phyloP scores from a whole-genome alignment of 1,140 invertebrate genomes.

The Coptotermes formosanus region DNA sequence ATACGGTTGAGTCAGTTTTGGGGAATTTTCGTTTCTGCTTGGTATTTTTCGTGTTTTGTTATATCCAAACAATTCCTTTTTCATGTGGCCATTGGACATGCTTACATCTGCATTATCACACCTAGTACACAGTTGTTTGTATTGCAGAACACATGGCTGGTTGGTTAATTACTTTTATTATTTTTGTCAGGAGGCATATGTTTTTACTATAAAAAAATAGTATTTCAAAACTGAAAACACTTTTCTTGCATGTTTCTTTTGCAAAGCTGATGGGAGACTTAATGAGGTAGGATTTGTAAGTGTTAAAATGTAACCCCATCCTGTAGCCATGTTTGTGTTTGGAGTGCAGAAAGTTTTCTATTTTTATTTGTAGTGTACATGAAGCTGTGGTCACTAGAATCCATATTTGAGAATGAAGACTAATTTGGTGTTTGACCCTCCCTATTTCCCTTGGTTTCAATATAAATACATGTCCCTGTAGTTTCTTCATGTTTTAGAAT shows the following conservation, averaged over 20 bases:
- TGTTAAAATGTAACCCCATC: not conserved
- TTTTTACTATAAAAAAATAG: not conserved
- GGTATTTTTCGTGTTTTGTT: no score
- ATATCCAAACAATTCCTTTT: no score
- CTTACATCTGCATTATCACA: not conserved
- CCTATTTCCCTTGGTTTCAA: not conserved
- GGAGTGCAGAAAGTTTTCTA: not conserved
- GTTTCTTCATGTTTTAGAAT: not conserved
- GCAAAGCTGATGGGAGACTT: not conserved
- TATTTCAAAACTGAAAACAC: not conserved
- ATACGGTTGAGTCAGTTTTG: no score
- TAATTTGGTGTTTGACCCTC: not conserved
- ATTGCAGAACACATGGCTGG: not conserved
- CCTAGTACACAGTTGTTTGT: not conserved
- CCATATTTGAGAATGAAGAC: not conserved
- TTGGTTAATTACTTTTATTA: no score
- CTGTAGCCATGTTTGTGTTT: not conserved
- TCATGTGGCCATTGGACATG: no score
- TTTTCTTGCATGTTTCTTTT: conserved; percentile 19
- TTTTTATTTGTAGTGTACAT: not conserved
- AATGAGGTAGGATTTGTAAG: not conserved
- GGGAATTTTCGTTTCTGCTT: no score
- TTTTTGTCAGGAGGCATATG: not conserved
- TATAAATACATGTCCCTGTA: not conserved
- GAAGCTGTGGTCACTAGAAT: not conserved